Percentiles rank a stretch among this genome's conserved stretches.
phyloP scores from a whole-genome alignment of 2,113 vertebrate species.

The Piprites chloris region DNA sequence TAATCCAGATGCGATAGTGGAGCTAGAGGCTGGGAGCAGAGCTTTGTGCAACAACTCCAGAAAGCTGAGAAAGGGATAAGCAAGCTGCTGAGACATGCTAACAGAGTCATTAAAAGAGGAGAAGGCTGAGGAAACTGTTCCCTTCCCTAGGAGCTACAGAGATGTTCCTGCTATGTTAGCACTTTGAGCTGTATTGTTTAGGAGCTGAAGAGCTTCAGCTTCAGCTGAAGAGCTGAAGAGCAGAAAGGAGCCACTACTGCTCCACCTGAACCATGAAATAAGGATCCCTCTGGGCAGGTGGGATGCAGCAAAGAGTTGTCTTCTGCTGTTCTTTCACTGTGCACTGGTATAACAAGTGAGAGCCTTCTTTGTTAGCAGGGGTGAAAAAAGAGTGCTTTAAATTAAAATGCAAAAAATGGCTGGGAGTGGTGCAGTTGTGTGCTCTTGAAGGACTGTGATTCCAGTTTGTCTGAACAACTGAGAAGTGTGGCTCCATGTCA shows the following conservation, averaged over 20 bases:
- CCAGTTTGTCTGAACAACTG: background rate
- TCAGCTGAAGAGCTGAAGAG: background rate
- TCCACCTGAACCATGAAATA: background rate
- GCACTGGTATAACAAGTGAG: background rate
- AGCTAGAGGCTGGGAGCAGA: background rate
- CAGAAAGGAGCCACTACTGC: background rate
- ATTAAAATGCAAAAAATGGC: background rate
- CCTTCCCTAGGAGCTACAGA: background rate
- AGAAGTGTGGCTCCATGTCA: background rate
- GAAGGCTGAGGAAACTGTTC: background rate
- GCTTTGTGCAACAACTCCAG: background rate
- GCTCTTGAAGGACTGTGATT: background rate
- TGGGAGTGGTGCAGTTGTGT: background rate
- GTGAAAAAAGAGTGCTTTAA: background rate
- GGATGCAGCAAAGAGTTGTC: background rate
- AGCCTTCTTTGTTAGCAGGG: background rate
- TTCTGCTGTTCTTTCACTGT: background rate
- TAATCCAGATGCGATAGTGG: background rate
- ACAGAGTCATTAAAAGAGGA: background rate
- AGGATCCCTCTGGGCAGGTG: background rate
- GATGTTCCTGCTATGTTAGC: background rate
- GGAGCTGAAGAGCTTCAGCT: background rate
- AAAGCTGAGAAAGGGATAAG: background rate
- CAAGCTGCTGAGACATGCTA: background rate
- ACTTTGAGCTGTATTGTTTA: background rate